Evolutionary conservation across 2,797 vertebrate genomes (phyloP).

Genomic region (Scarus forsteni): DNA sequence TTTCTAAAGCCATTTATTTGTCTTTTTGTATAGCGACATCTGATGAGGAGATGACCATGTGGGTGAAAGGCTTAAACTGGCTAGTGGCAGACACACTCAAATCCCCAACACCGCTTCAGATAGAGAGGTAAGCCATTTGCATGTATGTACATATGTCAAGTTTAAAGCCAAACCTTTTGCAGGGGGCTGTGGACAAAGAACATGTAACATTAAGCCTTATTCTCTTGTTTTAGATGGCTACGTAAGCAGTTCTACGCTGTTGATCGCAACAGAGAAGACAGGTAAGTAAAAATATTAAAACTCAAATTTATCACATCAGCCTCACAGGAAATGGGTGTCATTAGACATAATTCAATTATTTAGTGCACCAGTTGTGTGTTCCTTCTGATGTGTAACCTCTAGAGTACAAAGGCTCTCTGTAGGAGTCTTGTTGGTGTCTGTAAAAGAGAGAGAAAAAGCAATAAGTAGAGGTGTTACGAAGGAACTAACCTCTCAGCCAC

Average conservation of each 20-base stretch:
- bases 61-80: slow-evolving; percentile 96
- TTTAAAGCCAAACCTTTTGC: not conserved
- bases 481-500: slow-evolving; percentile 70
- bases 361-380: slow-evolving; percentile 11
- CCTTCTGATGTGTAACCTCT: not conserved
- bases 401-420: slow-evolving; percentile 9
- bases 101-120: slow-evolving; percentile 94
- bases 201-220: not conserved
- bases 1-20: not conserved
- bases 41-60: slow-evolving; percentile 97
- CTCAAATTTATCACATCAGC: slow-evolving; percentile 22
- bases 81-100: slow-evolving; percentile 92
- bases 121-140: slow-evolving; percentile 88
- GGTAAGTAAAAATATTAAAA: slow-evolving; percentile 81
- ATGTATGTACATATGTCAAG: not conserved
- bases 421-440: slow-evolving; percentile 29
- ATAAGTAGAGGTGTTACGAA: slow-evolving; percentile 59
- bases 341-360: slow-evolving; percentile 21
- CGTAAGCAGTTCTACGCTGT: slow-evolving; percentile 97
- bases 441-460: slow-evolving; percentile 10
- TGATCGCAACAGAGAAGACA: slow-evolving; percentile 95
- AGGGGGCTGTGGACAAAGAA: not conserved
- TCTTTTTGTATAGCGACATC: slow-evolving; percentile 88
- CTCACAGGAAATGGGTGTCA: slow-evolving; percentile 34
- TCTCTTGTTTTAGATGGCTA: slow-evolving; percentile 89